Evolutionary conservation across 2,797 vertebrate genomes (phyloP).

Genomic region (Kryptolebias ocellatus): DNA sequence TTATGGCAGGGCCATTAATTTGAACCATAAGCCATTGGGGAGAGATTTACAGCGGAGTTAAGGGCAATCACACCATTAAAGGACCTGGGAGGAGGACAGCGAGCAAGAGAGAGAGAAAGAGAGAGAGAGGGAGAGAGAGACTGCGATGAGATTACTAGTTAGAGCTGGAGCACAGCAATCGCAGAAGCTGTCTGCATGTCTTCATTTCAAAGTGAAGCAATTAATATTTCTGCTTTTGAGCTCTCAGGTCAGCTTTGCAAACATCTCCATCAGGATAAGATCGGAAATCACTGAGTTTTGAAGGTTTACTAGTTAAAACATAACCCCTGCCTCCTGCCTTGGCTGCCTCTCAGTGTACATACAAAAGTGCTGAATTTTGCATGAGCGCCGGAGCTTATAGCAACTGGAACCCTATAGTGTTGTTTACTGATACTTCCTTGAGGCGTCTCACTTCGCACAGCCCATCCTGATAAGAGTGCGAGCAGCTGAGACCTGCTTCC

Average conservation of each 20-base stretch:
- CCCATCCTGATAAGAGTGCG: conserved; percentile 63
- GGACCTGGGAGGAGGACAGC: conserved; percentile 44
- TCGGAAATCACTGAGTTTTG: conserved; percentile 52
- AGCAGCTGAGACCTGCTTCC: conserved; percentile 73
- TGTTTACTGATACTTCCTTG: conserved; percentile 89
- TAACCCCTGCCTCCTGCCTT: conserved; percentile 64
- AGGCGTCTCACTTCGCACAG: conserved; percentile 76
- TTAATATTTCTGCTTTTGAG: conserved; percentile 66
- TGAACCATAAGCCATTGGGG: conserved; percentile 87
- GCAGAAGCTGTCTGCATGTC: conserved; percentile 41
- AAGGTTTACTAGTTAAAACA: conserved; percentile 69
- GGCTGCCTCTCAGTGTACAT: conserved; percentile 63
- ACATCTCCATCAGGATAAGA: conserved; percentile 59
- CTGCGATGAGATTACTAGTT: conserved; percentile 43
- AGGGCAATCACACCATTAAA: conserved; percentile 77
- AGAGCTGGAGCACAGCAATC: conserved; percentile 25
- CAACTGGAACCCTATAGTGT: conserved; percentile 74
- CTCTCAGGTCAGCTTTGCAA: conserved; percentile 58
- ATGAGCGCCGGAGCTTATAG: conserved; percentile 74
- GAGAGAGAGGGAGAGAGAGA: conserved; percentile 43
- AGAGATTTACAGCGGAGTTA: conserved; percentile 89
- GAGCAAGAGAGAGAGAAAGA: too few relatives aligned
- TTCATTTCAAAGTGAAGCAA: conserved; percentile 60
- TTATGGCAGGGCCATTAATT: conserved; percentile 92
- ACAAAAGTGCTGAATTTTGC: conserved; percentile 75